A percentile compares a stretch with the other conserved stretches of the same genome.
phyloP scores from a whole-genome alignment of 2,888 invertebrate genomes.

The Synanthedon formicaeformis region DNA sequence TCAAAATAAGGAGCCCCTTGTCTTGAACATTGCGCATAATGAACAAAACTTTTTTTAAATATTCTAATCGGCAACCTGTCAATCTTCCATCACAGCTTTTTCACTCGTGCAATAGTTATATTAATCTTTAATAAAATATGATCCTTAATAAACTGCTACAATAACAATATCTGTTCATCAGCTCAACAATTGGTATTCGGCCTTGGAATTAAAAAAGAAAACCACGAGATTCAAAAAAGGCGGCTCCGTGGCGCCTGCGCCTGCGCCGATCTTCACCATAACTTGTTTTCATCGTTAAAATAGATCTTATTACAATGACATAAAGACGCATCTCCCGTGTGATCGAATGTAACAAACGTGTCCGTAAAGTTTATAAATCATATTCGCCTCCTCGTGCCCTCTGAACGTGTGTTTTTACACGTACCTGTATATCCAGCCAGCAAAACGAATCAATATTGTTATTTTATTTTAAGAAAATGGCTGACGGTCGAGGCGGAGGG shows the following conservation, averaged over 20 bases:
- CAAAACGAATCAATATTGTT: conserved; percentile 44
- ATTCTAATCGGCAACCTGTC: no score
- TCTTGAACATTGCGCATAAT: no score
- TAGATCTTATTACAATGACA: background rate
- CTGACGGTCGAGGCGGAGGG: conserved; percentile 26
- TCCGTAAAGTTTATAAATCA: conserved; percentile 42
- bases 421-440: conserved; percentile 34
- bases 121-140: no score
- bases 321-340: background rate
- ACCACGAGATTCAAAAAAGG: conserved; percentile 46
- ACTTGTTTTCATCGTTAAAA: background rate
- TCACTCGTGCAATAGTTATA: no score
- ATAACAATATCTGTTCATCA: background rate
- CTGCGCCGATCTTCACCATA: conserved; percentile 27
- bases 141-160: no score
- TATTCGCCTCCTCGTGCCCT: conserved; percentile 46
- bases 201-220: conserved; percentile 57
- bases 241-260: conserved; percentile 64
- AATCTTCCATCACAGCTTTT: no score
- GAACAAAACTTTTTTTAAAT: no score
- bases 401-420: conserved; percentile 60
- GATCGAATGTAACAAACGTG: no score
- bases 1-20: no score
- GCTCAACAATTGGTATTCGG: conserved; percentile 42
- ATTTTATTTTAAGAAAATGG: conserved; percentile 27